Conservation (phyloP, 2,797 vertebrate species). For the Chaenodraco wilsoni region DNA sequence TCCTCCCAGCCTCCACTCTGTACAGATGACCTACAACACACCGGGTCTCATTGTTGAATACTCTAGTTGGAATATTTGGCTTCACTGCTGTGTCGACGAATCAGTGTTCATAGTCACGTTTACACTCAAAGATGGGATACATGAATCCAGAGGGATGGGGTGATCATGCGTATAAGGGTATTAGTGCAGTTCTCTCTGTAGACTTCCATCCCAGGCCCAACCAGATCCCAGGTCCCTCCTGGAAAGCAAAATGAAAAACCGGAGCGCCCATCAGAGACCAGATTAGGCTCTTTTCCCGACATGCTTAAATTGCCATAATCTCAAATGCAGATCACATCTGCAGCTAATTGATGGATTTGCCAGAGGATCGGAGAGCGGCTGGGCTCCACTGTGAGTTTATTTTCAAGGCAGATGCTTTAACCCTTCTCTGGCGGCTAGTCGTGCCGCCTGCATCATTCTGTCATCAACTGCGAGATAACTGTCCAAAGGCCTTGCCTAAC, state of each 20-base stretch:
- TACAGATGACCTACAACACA: slow-evolving; percentile 21
- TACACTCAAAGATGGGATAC: slow-evolving; percentile 24
- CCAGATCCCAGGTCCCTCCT: slow-evolving; percentile 57
- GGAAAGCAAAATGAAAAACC: slow-evolving; percentile 78
- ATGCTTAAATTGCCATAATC: slow-evolving; percentile 83
- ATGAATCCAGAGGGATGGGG: slow-evolving; percentile 22
- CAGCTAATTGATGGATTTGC: slow-evolving; percentile 87
- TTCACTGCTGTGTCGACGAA: slow-evolving; percentile 4
- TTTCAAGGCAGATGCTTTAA: slow-evolving; percentile 78
- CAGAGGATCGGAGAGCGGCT: slow-evolving; percentile 77
- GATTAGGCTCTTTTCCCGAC: slow-evolving; percentile 78
- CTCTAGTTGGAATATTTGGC: background rate
- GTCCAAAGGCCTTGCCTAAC: slow-evolving; percentile 67
- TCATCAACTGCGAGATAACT: slow-evolving; percentile 66
- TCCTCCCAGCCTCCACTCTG: slow-evolving; percentile 9
- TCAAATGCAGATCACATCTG: slow-evolving; percentile 86
- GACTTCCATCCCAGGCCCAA: slow-evolving; percentile 39
- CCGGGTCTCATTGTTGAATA: slow-evolving; percentile 15
- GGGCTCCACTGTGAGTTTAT: slow-evolving; percentile 78
- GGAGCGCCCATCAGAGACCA: slow-evolving; percentile 75
- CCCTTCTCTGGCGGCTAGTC: slow-evolving; percentile 58
- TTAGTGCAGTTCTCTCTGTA: slow-evolving; percentile 40
- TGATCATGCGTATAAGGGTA: slow-evolving; percentile 43
- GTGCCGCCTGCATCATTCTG: slow-evolving; percentile 23
- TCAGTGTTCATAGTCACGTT: background rate